Base-by-base conservation (phyloP, 2,113 vertebrate genomes). In the Corythornis madagascariensis region DNA sequence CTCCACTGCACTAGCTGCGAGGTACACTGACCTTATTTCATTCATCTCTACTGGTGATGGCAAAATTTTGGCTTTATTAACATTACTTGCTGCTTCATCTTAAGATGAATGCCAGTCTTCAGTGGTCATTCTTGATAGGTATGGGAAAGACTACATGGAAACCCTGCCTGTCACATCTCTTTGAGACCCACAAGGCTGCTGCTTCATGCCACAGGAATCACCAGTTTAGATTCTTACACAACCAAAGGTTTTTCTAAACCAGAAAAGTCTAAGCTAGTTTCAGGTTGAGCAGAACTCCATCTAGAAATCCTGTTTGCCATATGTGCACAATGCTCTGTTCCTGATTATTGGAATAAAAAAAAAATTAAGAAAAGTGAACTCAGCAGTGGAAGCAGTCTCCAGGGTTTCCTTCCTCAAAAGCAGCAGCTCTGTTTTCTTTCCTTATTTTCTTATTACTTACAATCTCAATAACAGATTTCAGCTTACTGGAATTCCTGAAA, bases 311-410 rank as follows among this genome's bases (percentile, higher is more conserved):
- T 73, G 61, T 65, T 75, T 79, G 59, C 70, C 83, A 73, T 53
- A 82, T 63, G n/a, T 84, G 61, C 38, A 69, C 52, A 11, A 25
- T 13, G 10, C 18, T 77, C 52, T 77, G 72, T 28, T 94, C 69
- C 69, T 75, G n/a, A 83, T 88, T 83, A 88, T 7, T 92, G 42
- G 35, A 88, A 94, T 67, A 66, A 90, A 35, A 86, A 86, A 76
- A 78, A 86, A 66, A 81, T 38, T n/a, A 21, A 61, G 73, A 78
- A 69, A 72, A 90, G 60, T 70, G 22, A 86, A 24, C 43, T 78
- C n/a, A 13, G 48, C 50, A 52, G 15, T 63, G 33, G 52, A 76
- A 71, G 71, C 33, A 11, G 9, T 16, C 12, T 92, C 50, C 80
- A 50, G 35, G 35, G 18, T 69, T 94, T 71, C 65, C 63, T 70